phyloP scores from a whole-genome alignment of 2,797 vertebrate species.

The Botia almorhae region DNA sequence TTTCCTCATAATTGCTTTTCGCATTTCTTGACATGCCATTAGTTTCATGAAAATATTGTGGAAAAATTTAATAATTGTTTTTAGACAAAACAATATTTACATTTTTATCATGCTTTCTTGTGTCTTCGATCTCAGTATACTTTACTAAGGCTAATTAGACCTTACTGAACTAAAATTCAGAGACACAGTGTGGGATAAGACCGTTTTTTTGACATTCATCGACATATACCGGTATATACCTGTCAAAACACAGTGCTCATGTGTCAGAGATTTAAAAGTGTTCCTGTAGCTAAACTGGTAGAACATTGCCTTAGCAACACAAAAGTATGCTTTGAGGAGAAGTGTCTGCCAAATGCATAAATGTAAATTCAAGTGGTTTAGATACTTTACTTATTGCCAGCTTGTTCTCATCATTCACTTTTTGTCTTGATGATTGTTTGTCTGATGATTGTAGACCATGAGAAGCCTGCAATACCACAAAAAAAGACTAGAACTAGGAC shows the following conservation, averaged over 20 bases:
- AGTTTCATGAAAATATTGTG: background rate
- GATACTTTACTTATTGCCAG: background rate
- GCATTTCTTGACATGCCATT: background rate
- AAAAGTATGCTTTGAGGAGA: too few relatives aligned
- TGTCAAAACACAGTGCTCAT: background rate
- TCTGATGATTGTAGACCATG: slow-evolving; percentile 48
- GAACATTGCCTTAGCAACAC: too few relatives aligned
- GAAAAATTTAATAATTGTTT: background rate
- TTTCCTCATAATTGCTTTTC: background rate
- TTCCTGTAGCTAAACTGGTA: too few relatives aligned
- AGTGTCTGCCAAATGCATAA: too few relatives aligned
- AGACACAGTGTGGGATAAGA: background rate
- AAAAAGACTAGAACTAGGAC: slow-evolving; percentile 45
- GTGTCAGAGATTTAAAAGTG: background rate
- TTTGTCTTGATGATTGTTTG: background rate
- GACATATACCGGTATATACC: too few relatives aligned
- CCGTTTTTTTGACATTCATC: too few relatives aligned
- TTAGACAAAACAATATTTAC: background rate
- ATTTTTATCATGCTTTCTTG: background rate
- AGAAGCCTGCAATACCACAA: slow-evolving; percentile 26
- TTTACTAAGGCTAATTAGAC: too few relatives aligned
- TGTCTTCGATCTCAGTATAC: too few relatives aligned
- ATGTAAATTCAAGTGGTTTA: background rate
- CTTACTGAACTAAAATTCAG: background rate
- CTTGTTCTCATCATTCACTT: background rate